phyloP scores from a whole-genome alignment of 2,888 invertebrate genomes.

The Ommatoiulus sabulosus region DNA sequence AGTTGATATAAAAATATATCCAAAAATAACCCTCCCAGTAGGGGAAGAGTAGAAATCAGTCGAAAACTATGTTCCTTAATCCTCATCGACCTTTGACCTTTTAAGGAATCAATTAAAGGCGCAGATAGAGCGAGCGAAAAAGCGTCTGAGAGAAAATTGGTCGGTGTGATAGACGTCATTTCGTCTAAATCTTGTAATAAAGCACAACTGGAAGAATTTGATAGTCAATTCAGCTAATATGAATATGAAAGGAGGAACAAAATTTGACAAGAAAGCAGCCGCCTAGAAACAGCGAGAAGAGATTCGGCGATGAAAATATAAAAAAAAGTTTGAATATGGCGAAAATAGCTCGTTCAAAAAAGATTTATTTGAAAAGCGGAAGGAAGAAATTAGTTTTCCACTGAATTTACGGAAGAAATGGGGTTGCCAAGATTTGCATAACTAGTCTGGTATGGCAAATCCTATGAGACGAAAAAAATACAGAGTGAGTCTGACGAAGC shows the following conservation, averaged over 20 bases:
- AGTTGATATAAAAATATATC: not conserved
- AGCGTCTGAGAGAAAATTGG: not conserved
- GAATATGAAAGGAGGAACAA: conserved; percentile 29
- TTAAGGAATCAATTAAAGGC: not conserved
- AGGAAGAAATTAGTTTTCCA: conserved; percentile 35
- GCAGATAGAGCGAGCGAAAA: not conserved
- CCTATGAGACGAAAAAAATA: not conserved
- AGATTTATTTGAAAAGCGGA: conserved; percentile 32
- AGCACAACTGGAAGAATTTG: conserved; percentile 45
- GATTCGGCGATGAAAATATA: conserved; percentile 29
- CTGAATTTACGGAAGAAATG: not conserved
- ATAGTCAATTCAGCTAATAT: conserved; percentile 48
- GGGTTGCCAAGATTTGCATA: not conserved
- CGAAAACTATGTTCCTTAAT: not conserved
- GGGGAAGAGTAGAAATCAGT: not conserved
- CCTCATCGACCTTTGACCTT: not conserved
- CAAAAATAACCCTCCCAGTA: not conserved
- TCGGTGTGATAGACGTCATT: conserved; percentile 29
- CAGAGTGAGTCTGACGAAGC: no score
- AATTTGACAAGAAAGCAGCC: conserved; percentile 20
- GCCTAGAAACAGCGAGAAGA: conserved; percentile 14
- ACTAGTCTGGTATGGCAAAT: not conserved
- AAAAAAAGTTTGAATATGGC: conserved; percentile 35
- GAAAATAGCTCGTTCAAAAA: not conserved
- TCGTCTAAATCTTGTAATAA: conserved; percentile 26